Evolutionary conservation across 2,113 vertebrate genomes (phyloP).

Genomic region (Proterorhinus semilunaris): DNA sequence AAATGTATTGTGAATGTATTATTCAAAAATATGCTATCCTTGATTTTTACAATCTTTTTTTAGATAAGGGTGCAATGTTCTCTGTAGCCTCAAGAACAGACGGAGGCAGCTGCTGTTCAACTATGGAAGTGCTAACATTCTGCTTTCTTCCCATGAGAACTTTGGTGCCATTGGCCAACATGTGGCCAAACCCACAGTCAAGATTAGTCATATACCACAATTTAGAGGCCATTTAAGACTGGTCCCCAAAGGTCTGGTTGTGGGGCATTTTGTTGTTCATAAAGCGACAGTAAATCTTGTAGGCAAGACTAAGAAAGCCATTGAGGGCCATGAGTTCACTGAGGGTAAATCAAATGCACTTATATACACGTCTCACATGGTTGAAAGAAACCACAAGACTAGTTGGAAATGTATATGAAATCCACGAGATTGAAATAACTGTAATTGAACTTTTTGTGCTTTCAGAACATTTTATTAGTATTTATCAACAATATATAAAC

Average conservation of each 20-base stretch:
- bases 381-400: background rate
- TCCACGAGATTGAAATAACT: no score
- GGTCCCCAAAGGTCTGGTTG: slow-evolving; percentile 70
- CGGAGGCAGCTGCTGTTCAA: slow-evolving; percentile 50
- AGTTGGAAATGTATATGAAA: background rate
- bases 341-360: background rate
- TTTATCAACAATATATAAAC: no score
- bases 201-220: slow-evolving; percentile 55
- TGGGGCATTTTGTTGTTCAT: slow-evolving; percentile 71
- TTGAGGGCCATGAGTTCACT: slow-evolving; percentile 50
- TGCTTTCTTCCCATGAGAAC: slow-evolving; percentile 56
- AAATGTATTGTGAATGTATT: no score
- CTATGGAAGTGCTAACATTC: slow-evolving; percentile 58
- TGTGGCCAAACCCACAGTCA: slow-evolving; percentile 57
- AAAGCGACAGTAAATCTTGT: slow-evolving; percentile 65
- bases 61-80: background rate
- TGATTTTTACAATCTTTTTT: no score
- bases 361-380: background rate
- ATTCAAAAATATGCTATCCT: no score
- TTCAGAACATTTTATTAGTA: no score
- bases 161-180: slow-evolving; percentile 53
- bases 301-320: slow-evolving; percentile 64
- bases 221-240: slow-evolving; percentile 63
- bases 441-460: no score
- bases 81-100: slow-evolving; percentile 10